These are phyloP conservation scores for Drosophila hamatofila DNA, from an alignment of 2,888 invertebrate genomes.

Conservation along the genomic window DNA sequence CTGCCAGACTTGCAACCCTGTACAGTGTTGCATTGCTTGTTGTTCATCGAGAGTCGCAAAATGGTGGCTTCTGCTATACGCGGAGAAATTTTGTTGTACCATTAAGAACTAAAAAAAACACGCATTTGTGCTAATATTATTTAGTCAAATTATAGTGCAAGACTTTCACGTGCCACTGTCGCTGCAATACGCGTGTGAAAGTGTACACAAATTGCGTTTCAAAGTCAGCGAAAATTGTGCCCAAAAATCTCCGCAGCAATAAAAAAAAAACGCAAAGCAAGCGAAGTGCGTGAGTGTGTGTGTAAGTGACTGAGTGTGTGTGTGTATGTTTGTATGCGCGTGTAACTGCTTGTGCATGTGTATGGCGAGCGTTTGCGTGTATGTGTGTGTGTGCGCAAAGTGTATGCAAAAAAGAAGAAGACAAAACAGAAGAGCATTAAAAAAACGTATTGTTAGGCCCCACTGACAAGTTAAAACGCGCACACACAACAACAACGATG, in stretches of 20 bases:
- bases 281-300: conserved; percentile 70
- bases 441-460: conserved; percentile 62
- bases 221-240: conserved; percentile 63
- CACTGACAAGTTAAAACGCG: conserved; percentile 68
- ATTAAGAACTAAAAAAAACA: conserved; percentile 74
- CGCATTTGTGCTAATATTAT: conserved; percentile 69
- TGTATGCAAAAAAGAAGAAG: conserved; percentile 80
- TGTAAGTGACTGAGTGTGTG: conserved; percentile 38
- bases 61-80: conserved; percentile 82
- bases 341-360: conserved; percentile 55
- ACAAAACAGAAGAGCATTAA: conserved; percentile 75
- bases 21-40: conserved; percentile 61
- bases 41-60: conserved; percentile 76
- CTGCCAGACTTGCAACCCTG: conserved; percentile 55
- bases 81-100: conserved; percentile 79
- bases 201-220: conserved; percentile 46
- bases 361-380: conserved; percentile 48
- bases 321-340: conserved; percentile 46
- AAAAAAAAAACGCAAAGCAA: conserved; percentile 72
- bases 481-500: conserved; percentile 44
- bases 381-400: conserved; percentile 78
- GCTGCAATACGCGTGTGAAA: conserved; percentile 58
- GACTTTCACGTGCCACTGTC: conserved; percentile 64
- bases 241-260: conserved; percentile 56
- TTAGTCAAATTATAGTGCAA: conserved; percentile 65